Base-by-base conservation (phyloP, 1,140 invertebrate species). In the Piezodorus guildinii region DNA sequence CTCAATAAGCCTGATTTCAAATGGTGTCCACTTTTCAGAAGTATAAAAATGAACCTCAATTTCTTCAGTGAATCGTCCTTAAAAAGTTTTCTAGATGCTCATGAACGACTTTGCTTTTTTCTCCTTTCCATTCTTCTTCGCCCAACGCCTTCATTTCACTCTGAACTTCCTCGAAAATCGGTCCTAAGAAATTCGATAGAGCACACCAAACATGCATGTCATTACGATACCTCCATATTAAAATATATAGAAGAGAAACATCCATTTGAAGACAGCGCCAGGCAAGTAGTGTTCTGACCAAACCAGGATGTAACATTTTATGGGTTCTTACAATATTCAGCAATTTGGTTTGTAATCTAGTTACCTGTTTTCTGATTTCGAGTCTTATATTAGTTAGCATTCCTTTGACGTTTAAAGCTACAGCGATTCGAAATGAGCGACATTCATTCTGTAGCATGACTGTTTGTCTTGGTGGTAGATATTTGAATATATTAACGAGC, bases 31-130 rank as follows among this genome's bases (percentile, higher is more conserved):
- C 23, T 21, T 56, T 25, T 56, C 19, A 25, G 52, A 56, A 21
- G 19, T 4, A 56, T 23, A 56, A 56, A 56, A 56, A 25, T 56
- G 52, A 23, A 56, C 14, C 23, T 56, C 52, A 49, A 49, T 49
- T 49, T 21, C 19, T 49, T 49, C 46, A 6, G 46, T 21, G n/a
- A 19, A 49, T 21, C 46, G 5, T n/a, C 14, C 6, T 5, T 23
- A 56, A 25, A 25, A 56, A 56, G 15, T 56, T 56, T 10, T 56
- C 52, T 25, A 56, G 15, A 56, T 23, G 52, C 10, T 19, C 17
- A 25, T 56, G 52, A 8, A 16, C 19, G 5, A 25, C 19, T 25
- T 25, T 25, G 5, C 23, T 25, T 23, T 15, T 56, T 9, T 19
- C 15, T 4, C 19, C 23, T 23, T 56, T 56, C 52, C 52, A 56